Evolutionary conservation across 1,140 invertebrate species (phyloP).

Genomic region (Palaemon carinicauda): DNA sequence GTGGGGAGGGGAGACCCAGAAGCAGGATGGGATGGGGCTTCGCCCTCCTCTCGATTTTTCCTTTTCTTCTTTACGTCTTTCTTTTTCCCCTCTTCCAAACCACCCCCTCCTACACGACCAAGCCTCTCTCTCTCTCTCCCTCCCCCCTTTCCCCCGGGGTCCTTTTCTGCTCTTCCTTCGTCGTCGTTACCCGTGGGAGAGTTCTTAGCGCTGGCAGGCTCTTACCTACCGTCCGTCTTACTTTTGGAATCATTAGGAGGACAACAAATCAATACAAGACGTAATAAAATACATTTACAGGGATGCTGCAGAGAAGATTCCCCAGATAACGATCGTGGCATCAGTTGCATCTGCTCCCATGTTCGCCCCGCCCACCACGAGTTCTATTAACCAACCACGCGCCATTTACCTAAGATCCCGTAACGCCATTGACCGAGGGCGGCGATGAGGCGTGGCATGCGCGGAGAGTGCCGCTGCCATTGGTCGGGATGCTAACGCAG

Average conservation of each 20-base stretch:
- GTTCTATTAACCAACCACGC: background rate
- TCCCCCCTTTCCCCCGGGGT: background rate
- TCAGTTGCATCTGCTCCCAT: conserved; percentile 38
- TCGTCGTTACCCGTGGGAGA: background rate
- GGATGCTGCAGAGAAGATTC: conserved; percentile 12
- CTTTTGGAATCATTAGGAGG: conserved; percentile 48
- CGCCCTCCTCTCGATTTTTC: no score
- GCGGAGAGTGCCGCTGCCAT: background rate
- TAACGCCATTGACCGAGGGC: background rate
- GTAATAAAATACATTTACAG: conserved; percentile 47
- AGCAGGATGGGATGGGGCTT: no score
- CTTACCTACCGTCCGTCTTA: conserved; percentile 33
- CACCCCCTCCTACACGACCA: no score
- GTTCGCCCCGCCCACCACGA: conserved; percentile 4
- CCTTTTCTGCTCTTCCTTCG: background rate
- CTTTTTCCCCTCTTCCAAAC: background rate
- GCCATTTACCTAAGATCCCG: background rate
- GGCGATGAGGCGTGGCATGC: conserved; percentile 3
- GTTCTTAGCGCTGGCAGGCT: conserved; percentile 32
- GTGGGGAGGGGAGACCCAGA: no score
- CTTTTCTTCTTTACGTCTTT: background rate
- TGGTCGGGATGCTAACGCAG: background rate
- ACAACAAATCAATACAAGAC: conserved; percentile 47
- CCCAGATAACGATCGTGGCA: conserved; percentile 37
- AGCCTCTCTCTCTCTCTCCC: background rate